These are phyloP conservation scores for Drosophila trichaetosa DNA, from an alignment of 2,888 invertebrate species.

Conservation along the genomic window DNA sequence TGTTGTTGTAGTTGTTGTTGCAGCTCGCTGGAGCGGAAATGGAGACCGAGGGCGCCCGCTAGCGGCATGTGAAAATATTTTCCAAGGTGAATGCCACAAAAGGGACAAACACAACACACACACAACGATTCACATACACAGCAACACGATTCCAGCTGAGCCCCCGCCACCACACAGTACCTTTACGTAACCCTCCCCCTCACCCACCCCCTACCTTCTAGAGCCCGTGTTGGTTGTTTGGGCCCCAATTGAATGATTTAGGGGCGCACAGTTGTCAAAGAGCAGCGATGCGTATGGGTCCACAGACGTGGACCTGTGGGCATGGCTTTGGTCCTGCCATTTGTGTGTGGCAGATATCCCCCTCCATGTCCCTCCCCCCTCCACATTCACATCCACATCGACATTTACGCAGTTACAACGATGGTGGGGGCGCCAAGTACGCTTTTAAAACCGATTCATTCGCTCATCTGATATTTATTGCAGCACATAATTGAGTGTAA, in stretches of 20 bases:
- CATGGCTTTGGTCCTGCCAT: constrained; percentile 47
- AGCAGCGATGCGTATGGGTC: constrained; percentile 77
- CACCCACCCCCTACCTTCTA: constrained; percentile 1
- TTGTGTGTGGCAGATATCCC: constrained; percentile 15
- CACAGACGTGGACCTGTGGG: constrained; percentile 44
- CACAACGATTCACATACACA: constrained; percentile 40
- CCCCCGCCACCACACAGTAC: constrained; percentile 34
- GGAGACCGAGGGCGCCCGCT: constrained; percentile 56
- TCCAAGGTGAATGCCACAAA: constrained; percentile 76
- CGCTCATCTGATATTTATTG: constrained; percentile 68
- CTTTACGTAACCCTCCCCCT: constrained; percentile 2
- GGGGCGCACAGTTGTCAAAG: constrained; percentile 75
- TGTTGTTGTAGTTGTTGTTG: constrained; percentile 44
- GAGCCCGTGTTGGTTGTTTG: constrained; percentile 8
- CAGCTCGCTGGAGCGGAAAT: constrained; percentile 70
- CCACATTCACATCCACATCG: constrained; percentile 4
- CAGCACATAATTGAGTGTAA: constrained; percentile 77
- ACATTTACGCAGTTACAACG: constrained; percentile 33
- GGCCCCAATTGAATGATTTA: constrained; percentile 76
- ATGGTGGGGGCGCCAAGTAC: constrained; percentile 70
- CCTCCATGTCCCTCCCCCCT: not conserved
- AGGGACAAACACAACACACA: constrained; percentile 58
- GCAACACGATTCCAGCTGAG: constrained; percentile 67
- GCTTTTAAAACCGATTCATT: constrained; percentile 79
- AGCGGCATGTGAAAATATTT: constrained; percentile 75